Percentiles rank a stretch among this genome's conserved stretches.
phyloP scores from a whole-genome alignment of 2,888 invertebrate species.

The Standfussiana lucernea region DNA sequence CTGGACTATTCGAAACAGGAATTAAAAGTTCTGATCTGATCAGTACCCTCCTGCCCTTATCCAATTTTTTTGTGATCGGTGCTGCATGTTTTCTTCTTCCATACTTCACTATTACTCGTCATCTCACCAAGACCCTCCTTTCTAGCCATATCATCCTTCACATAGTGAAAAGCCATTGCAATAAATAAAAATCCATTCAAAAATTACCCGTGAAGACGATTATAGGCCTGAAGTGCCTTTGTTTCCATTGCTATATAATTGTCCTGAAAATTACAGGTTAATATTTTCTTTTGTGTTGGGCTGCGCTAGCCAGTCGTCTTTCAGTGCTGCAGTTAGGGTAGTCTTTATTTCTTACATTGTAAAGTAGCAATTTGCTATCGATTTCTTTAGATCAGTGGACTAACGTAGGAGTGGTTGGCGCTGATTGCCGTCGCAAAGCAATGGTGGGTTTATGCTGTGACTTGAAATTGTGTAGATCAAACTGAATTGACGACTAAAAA shows the following conservation, averaged over 20 bases:
- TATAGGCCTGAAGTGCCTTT: neutral
- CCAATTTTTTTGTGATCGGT: neutral
- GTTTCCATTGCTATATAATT: neutral
- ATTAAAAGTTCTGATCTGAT: neutral
- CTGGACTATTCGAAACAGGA: neutral
- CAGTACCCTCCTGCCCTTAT: neutral
- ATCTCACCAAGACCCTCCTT: neutral
- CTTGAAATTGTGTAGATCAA: neutral
- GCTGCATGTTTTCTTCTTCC: neutral
- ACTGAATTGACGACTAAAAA: neutral
- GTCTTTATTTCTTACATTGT: slow-evolving; percentile 17
- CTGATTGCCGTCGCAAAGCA: neutral
- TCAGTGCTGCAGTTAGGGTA: neutral
- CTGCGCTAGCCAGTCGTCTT: neutral
- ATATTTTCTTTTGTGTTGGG: slow-evolving; percentile 4
- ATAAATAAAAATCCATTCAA: neutral
- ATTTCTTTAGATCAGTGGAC: slow-evolving; percentile 18
- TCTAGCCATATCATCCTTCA: neutral
- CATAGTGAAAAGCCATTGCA: neutral
- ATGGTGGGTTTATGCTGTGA: neutral
- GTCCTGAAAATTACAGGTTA: slow-evolving; percentile 12
- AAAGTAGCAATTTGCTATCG: slow-evolving; percentile 49
- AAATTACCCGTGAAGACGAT: neutral
- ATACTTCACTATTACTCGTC: neutral
- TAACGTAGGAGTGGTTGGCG: neutral